Evolutionary conservation across 2,888 invertebrate species (phyloP).

Genomic region (Abrostola tripartita): DNA sequence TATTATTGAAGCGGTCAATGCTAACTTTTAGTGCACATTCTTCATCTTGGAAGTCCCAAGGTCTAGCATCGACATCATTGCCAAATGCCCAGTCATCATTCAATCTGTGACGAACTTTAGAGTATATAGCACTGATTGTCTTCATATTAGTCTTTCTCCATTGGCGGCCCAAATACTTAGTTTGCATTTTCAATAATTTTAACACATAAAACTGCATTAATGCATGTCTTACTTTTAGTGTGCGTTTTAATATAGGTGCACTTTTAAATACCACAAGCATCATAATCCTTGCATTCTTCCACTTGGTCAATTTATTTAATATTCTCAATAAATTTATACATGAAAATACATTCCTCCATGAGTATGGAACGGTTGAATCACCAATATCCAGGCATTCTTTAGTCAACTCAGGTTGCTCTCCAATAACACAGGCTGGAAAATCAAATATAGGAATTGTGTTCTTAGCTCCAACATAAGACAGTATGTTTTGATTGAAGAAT

Average conservation of each 20-base stretch:
- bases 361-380: constrained; percentile 93
- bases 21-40: constrained; percentile 97
- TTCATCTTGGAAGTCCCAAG: constrained; percentile 99
- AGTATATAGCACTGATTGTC: constrained; percentile 99
- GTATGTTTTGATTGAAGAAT: constrained; percentile 99
- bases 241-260: constrained; percentile 98
- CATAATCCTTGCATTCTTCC: constrained; percentile 99
- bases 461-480: constrained; percentile 97
- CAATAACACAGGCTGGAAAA: constrained; percentile 98
- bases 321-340: constrained; percentile 98
- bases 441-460: constrained; percentile 97
- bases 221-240: constrained; percentile 97
- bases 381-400: constrained; percentile 96
- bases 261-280: constrained; percentile 99
- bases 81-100: constrained; percentile 99
- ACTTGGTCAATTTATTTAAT: constrained; percentile 99
- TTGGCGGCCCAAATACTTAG: constrained; percentile 99
- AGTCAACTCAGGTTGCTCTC: constrained; percentile 97
- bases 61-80: constrained; percentile 98
- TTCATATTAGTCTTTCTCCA: constrained; percentile 99
- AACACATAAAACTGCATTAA: constrained; percentile 99
- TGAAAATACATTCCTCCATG: constrained; percentile 99
- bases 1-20: constrained; percentile 98
- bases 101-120: constrained; percentile 97
- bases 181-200: constrained; percentile 99